Evolutionary conservation across 2,113 vertebrate genomes (phyloP).

Genomic region (Melanostigma gelatinosum): DNA sequence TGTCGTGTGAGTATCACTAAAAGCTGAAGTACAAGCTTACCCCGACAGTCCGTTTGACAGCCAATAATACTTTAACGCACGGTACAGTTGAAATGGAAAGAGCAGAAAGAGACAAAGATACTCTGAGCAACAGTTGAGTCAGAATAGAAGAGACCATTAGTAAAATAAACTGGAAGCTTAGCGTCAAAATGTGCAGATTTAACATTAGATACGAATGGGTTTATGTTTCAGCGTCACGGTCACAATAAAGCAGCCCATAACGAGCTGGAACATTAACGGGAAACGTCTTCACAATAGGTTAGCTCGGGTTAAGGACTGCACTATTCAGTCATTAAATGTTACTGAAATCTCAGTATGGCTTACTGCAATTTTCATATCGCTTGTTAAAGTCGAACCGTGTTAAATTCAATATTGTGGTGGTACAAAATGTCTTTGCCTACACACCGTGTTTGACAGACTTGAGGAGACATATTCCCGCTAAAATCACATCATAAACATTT

Average conservation of each 20-base stretch:
- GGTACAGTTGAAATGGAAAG: too few relatives aligned
- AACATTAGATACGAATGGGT: not conserved
- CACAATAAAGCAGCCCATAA: not conserved
- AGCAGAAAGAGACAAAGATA: not conserved
- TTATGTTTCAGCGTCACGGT: not conserved
- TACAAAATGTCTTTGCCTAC: too few relatives aligned
- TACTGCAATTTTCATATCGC: too few relatives aligned
- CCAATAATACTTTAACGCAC: too few relatives aligned
- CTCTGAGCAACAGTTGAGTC: not conserved
- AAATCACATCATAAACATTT: not conserved
- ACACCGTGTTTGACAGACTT: not conserved
- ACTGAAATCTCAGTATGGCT: too few relatives aligned
- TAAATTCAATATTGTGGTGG: too few relatives aligned
- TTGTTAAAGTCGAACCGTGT: too few relatives aligned
- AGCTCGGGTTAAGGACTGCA: too few relatives aligned
- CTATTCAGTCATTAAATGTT: too few relatives aligned
- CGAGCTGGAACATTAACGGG: not conserved
- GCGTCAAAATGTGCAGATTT: not conserved
- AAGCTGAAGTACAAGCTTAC: not conserved
- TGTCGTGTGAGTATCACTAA: slow-evolving; percentile 88
- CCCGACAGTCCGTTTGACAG: not conserved
- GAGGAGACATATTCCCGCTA: not conserved
- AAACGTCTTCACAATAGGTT: not conserved
- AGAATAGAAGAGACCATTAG: not conserved
- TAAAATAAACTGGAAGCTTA: not conserved